Evolutionary conservation across 37 sponge, comb jelly and placozoan genomes (phyloP), one percentile per base, ranked within the genome.

Genomic region (Oopsacas minuta): DNA sequence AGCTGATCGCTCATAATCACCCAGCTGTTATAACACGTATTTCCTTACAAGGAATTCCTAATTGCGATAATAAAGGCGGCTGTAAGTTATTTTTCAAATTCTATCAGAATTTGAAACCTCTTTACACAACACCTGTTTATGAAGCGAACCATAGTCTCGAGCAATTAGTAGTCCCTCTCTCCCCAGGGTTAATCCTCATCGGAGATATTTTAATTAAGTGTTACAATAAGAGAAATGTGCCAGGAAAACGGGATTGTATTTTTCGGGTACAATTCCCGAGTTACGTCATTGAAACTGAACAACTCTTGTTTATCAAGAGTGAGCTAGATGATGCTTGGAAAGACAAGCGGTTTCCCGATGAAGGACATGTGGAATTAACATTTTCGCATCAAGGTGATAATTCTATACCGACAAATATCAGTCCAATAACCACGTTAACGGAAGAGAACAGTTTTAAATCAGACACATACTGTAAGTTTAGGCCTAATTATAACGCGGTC

Each of bases 201-300:
- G 37, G 81, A 25, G 37, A 69, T 81, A 12, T 35, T 39, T 52
- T 83, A 84, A 37, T 96, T 37, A 97, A 94, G 81, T 92, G 94
- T 35, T 94, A 91, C 86, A 94, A 97, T 88, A 97, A 94, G 86
- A 83, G 84, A 87, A 42, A 53, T 7, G 88, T 88, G 83, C 83
- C 91, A 1, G 92, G 92, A 0, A 85, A 61, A 61, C 7, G 86
- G 36, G 94, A 94, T 23, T 83, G 87, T 38, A 87, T 97, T 35
- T 92, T 97, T 69, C 89, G 98, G 36, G 85, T 86, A 34, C 98
- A 97, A 87, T 97, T 97, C 85, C 98, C 90, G 85, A 86, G 92
- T 32, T 87, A 90, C 36, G 85, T 90, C 0, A 88, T 94, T 81
- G n/a, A 23, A 39, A 91, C 91, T n/a, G 69, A 88, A n/a, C 52